Evolutionary conservation across 1,140 invertebrate species (phyloP).

Genomic region (Sycophaga agraensis): DNA sequence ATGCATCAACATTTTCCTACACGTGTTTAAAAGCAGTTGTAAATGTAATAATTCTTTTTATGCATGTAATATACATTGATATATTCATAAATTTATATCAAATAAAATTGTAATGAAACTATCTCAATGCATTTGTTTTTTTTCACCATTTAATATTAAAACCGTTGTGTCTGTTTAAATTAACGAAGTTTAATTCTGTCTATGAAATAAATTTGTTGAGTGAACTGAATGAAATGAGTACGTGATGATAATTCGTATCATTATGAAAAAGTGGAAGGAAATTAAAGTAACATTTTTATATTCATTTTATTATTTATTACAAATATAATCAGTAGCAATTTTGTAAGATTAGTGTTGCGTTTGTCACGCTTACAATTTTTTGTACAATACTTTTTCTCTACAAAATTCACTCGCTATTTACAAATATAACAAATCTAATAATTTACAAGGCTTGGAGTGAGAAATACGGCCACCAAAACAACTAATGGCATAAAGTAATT

Average conservation of each 20-base stretch:
- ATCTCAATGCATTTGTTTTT: neutral
- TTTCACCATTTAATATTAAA: neutral
- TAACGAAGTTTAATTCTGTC: too few species aligned
- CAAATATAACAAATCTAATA: constrained; percentile 25
- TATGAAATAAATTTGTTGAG: too few species aligned
- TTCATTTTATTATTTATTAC: constrained; percentile 29
- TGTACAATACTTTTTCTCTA: constrained; percentile 15
- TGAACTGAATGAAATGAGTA: too few species aligned
- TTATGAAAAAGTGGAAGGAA: too few species aligned
- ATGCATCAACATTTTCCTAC: constrained; percentile 1
- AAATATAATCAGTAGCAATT: constrained; percentile 21
- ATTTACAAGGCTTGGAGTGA: constrained; percentile 13
- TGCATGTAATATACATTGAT: neutral
- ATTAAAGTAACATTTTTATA: constrained; percentile 18
- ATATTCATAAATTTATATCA: constrained; percentile 25
- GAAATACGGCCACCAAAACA: neutral
- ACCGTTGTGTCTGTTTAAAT: neutral
- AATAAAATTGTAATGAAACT: constrained; percentile 12
- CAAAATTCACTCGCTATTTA: constrained; percentile 8
- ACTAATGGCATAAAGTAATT: constrained; percentile 18
- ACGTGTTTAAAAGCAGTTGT: neutral
- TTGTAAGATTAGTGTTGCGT: constrained; percentile 9
- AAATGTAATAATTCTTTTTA: too few species aligned
- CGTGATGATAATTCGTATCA: too few species aligned
- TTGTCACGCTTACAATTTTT: neutral